phyloP scores from a whole-genome alignment of 2,797 vertebrate genomes.

The Muraenolepis orangiensis region DNA sequence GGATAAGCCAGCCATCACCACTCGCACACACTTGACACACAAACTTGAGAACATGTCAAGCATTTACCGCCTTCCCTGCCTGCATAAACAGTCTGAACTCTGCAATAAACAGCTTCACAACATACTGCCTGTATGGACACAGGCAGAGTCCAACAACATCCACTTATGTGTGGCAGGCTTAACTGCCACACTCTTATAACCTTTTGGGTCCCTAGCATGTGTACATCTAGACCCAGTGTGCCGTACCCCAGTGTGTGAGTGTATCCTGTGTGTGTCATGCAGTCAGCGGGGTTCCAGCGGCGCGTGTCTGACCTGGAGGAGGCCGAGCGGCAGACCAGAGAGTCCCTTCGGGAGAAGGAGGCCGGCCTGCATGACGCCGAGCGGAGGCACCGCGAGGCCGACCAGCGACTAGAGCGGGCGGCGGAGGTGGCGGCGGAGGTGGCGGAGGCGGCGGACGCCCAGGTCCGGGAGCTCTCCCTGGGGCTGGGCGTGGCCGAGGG shows the following conservation, averaged over 20 bases:
- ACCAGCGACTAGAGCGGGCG: constrained; percentile 45
- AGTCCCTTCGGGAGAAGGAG: constrained; percentile 62
- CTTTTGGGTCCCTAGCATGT: too few relatives aligned
- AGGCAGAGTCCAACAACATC: too few relatives aligned
- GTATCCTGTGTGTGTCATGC: not conserved
- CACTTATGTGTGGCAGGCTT: too few relatives aligned
- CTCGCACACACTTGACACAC: too few relatives aligned
- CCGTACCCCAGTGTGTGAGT: not conserved
- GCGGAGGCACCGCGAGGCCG: constrained; percentile 57
- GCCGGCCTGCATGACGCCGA: constrained; percentile 54
- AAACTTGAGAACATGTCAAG: too few relatives aligned
- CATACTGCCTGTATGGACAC: too few relatives aligned
- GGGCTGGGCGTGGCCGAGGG: constrained; percentile 58
- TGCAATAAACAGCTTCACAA: too few relatives aligned
- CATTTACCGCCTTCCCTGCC: too few relatives aligned
- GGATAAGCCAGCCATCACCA: too few relatives aligned
- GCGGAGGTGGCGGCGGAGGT: constrained; percentile 55
- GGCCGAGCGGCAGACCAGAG: constrained; percentile 39
- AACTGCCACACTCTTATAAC: too few relatives aligned
- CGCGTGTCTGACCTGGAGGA: constrained; percentile 66
- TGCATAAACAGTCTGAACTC: too few relatives aligned
- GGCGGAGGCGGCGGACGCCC: constrained; percentile 57
- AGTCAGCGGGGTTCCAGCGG: constrained; percentile 73
- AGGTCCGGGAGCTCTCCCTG: constrained; percentile 55
- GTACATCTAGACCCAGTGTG: too few relatives aligned